Evolutionary conservation across 2,888 invertebrate species (phyloP), one percentile per base, ranked within the genome.

Genomic region (Podotricha telesiphe): DNA sequence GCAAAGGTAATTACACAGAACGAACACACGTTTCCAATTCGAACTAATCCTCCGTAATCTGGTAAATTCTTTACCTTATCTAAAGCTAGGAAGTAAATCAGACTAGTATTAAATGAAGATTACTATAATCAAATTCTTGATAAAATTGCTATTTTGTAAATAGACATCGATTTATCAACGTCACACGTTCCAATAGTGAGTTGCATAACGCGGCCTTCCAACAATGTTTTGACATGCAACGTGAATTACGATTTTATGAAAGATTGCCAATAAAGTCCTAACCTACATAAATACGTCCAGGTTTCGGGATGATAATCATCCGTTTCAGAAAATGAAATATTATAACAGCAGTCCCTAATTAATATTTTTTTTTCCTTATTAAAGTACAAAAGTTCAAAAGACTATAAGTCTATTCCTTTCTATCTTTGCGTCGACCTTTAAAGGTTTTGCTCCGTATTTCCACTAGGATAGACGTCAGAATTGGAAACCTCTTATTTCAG

Each of bases 401-500:
- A 59, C 59, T 42, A 28, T n/a, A 59, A 22, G 59, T 59, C 59
- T 59, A 45, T n/a, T 59, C 45, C 59, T 22, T 22, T 59, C 22
- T 22, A 45, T 42, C 2, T 59, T 77, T 34, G 53, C 78, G 78
- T 78, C 67, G 67, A 75, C 77, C 76, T 76, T 72, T 65, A 72
- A 75, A 72, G 78, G 74, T 75, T 71, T 68, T 63, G 71, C 59
- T 72, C 71, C 68, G 64, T 45, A 68, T 65, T 73, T 74, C 74
- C 78, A 72, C 67, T 80, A 80, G 79, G 80, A 76, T 76, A 77
- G 78, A 78, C 90, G 91, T 91, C 87, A 92, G 92, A 88, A 89
- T 89, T 91, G 92, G 92, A 89, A 89, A 90, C 89, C 88, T 93
- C 89, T 92, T 85, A 82, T 93, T 93, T 91, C 93, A 93, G 93